Percentiles rank a stretch among this genome's conserved stretches.
Conservation (phyloP, 2,113 vertebrate species). For the Zingel zingel region DNA sequence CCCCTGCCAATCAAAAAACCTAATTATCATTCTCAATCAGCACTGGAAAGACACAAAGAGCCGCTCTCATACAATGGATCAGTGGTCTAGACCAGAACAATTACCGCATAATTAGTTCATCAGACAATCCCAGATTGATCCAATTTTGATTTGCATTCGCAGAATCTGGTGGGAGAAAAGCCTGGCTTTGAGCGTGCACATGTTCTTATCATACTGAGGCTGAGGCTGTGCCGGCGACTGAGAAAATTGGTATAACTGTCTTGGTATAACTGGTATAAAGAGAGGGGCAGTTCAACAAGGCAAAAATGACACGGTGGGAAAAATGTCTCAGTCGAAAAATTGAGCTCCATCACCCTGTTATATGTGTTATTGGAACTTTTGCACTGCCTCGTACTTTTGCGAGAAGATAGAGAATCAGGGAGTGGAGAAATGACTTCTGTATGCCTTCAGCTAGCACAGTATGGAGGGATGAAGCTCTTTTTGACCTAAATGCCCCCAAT, state of each 20-base stretch:
- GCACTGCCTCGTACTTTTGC: conserved; percentile 9
- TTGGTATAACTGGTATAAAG: too few relatives aligned
- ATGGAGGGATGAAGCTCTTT: conserved; percentile 22
- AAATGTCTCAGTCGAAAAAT: conserved; percentile 14
- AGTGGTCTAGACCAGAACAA: conserved; percentile 76
- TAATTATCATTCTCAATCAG: conserved; percentile 76
- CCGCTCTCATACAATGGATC: conserved; percentile 60
- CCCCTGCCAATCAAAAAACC: conserved; percentile 74
- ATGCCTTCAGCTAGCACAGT: conserved; percentile 15
- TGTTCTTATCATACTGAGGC: conserved; percentile 17
- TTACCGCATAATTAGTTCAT: conserved; percentile 79
- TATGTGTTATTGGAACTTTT: conserved; percentile 36
- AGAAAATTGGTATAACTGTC: conserved; percentile 7
- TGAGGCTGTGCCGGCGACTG: neutral
- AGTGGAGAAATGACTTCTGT: conserved; percentile 45
- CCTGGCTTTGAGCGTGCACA: conserved; percentile 22
- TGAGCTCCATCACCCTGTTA: conserved; percentile 39
- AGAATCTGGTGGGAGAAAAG: conserved; percentile 46
- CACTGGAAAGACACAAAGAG: conserved; percentile 66
- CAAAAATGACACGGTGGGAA: conserved; percentile 27
- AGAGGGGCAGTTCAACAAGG: conserved; percentile 33
- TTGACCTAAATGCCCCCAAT: conserved; percentile 55
- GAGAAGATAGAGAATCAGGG: conserved; percentile 9
- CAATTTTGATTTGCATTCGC: conserved; percentile 72
- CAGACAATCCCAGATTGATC: conserved; percentile 75